Conservation (phyloP, 2,888 invertebrate genomes). For the Timandra comae region DNA sequence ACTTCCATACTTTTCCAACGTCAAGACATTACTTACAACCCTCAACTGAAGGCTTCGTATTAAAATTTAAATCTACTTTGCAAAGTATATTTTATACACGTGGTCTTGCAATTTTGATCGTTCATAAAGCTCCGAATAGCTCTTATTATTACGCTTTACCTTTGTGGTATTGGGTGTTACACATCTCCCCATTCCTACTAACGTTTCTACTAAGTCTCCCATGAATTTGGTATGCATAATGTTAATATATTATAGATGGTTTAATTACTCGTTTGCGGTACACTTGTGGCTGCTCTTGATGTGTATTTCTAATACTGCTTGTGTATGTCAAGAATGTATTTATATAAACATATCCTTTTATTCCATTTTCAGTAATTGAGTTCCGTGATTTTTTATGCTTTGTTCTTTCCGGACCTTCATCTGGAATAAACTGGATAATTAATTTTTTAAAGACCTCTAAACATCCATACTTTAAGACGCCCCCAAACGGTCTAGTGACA, state of each 20-base stretch:
- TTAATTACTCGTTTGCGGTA: constrained; percentile 71
- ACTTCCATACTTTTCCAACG: constrained; percentile 63
- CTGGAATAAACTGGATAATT: too few relatives aligned
- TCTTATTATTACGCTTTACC: constrained; percentile 69
- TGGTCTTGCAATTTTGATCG: constrained; percentile 75
- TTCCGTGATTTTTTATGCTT: too few relatives aligned
- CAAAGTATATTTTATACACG: constrained; percentile 77
- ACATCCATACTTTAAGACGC: too few relatives aligned
- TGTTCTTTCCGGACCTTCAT: too few relatives aligned
- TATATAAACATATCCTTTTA: constrained; percentile 3
- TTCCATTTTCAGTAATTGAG: too few relatives aligned
- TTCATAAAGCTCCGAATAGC: constrained; percentile 72
- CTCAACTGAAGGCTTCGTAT: constrained; percentile 73
- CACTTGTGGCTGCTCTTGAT: constrained; percentile 51
- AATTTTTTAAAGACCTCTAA: too few relatives aligned
- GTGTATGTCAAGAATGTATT: constrained; percentile 18
- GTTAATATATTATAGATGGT: constrained; percentile 70
- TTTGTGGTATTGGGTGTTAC: constrained; percentile 72
- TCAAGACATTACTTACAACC: constrained; percentile 70
- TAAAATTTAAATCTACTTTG: constrained; percentile 78
- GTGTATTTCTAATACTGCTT: constrained; percentile 32
- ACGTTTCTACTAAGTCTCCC: constrained; percentile 60
- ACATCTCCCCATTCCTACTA: constrained; percentile 55
- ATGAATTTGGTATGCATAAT: constrained; percentile 66
- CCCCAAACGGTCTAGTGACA: too few relatives aligned